Conservation (phyloP, 1,140 invertebrate species). For the Pollicipes pollicipes region DNA sequence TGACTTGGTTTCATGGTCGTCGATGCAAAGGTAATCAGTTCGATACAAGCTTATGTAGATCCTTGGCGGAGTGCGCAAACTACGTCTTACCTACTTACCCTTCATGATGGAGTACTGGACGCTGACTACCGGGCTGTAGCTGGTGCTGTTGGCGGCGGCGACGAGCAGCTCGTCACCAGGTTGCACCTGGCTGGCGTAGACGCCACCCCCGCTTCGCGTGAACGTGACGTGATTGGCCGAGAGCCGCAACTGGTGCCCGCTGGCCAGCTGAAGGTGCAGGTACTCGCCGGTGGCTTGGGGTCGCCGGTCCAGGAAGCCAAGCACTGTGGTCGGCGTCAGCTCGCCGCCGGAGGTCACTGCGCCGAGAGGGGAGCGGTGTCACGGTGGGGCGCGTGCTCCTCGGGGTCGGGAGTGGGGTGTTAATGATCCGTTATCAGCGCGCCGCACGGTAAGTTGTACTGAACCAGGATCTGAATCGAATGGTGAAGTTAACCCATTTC, state of each 20-base stretch:
- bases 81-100: background rate
- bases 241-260: constrained; percentile 14
- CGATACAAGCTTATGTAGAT: no score
- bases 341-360: constrained; percentile 13
- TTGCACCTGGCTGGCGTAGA: background rate
- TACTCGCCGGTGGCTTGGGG: constrained; percentile 17
- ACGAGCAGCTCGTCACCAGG: background rate
- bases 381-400: background rate
- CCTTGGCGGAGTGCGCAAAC: no score
- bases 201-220: background rate
- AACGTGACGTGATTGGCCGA: constrained; percentile 15
- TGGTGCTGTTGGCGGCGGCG: background rate
- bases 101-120: background rate
- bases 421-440: no score
- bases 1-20: no score
- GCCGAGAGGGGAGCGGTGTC: background rate
- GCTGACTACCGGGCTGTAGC: background rate
- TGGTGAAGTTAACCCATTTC: no score
- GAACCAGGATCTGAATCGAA: no score
- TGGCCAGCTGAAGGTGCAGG: constrained; percentile 18
- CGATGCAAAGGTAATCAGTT: no score
- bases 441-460: no score
- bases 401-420: no score
- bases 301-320: constrained; percentile 18
- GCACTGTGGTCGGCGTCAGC: constrained; percentile 19